Base-by-base conservation (phyloP, 2,113 vertebrate genomes). In the Elaphurus davidianus region DNA sequence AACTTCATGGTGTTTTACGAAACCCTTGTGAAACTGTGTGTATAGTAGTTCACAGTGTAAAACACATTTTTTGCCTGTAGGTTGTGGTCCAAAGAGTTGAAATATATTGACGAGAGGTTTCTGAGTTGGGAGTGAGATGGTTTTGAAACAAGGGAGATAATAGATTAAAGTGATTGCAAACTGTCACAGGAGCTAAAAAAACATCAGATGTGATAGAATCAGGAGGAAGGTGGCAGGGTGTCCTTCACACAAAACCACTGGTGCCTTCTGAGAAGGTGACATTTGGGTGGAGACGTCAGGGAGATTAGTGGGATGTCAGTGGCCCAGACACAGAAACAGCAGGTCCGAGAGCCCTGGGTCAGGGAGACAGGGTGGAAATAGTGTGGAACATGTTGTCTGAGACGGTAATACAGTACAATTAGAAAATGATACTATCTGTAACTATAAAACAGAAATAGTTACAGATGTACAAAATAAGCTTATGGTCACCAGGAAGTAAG, bases 131-230 rank as follows among this genome's bases (percentile, higher is more conserved):
- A 19, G 3, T 25, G 45, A 19, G 25, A 28, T 21, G 45, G 16
- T 40, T 74, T 71, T 62, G 28, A 36, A 57, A n/a, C 52, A 28
- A 60, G 28, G 81, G 36, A 21, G 60, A 43, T 79, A 43, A 30
- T 40, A 30, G 45, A 54, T 55, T 50, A 50, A 50, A 40, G 27
- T 1, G 12, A 43, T 57, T 28, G 15, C 4, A 64, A 8, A 21
- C 25, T 40, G 19, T 55, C 83, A 19, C 36, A 91, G 60, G 83
- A 60, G 30, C 30, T 40, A 1, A 30, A 47, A 50, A 30, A 7
- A 27, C 1, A n/a, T n/a, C n/a, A 52, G 16, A 11, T 0, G 0
- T 30, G 54, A 2, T 8, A 45, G 27, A 74, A 54, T 21, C 16
- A 89, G 27, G 47, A 55, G 43, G 57, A 11, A 30, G 6, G 21